Conservation (phyloP, 2,113 vertebrate species). For the Entomyzon cyanotis region DNA sequence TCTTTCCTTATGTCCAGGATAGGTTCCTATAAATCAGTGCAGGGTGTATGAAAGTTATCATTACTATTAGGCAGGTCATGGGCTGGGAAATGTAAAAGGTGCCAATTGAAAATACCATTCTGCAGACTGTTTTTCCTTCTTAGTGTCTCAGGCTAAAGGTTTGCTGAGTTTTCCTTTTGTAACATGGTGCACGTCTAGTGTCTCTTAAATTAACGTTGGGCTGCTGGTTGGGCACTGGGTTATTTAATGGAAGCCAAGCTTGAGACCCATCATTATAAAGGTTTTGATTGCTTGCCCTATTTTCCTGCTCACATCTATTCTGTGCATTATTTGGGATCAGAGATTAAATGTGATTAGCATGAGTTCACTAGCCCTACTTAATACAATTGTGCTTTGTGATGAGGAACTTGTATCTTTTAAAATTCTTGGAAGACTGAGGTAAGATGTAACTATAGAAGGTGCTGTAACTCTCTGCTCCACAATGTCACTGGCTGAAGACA, state of each 20-base stretch:
- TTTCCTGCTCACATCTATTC: background rate
- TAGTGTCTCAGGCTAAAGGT: constrained; percentile 47
- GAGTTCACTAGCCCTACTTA: background rate
- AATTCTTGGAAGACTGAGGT: background rate
- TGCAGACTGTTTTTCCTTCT: constrained; percentile 2
- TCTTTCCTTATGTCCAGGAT: background rate
- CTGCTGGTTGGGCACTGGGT: background rate
- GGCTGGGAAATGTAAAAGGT: constrained; percentile 24
- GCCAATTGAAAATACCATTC: constrained; percentile 63
- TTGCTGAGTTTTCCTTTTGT: constrained; percentile 19
- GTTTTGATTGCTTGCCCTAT: background rate
- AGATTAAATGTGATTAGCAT: constrained; percentile 2
- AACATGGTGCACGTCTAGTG: background rate
- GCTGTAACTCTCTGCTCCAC: background rate
- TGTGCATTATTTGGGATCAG: constrained; percentile 8
- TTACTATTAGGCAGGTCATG: constrained; percentile 45
- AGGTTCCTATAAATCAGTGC: constrained; percentile 37
- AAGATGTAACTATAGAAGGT: background rate
- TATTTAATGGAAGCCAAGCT: constrained; percentile 16
- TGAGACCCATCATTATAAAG: constrained; percentile 1
- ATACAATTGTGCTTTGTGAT: background rate
- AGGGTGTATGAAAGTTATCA: background rate
- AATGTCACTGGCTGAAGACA: background rate
- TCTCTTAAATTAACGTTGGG: constrained; percentile 35
- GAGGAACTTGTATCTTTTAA: background rate